Evolutionary conservation across 2,113 vertebrate species (phyloP), one percentile per base, ranked within the genome.

Genomic region (Macquaria ambigua): DNA sequence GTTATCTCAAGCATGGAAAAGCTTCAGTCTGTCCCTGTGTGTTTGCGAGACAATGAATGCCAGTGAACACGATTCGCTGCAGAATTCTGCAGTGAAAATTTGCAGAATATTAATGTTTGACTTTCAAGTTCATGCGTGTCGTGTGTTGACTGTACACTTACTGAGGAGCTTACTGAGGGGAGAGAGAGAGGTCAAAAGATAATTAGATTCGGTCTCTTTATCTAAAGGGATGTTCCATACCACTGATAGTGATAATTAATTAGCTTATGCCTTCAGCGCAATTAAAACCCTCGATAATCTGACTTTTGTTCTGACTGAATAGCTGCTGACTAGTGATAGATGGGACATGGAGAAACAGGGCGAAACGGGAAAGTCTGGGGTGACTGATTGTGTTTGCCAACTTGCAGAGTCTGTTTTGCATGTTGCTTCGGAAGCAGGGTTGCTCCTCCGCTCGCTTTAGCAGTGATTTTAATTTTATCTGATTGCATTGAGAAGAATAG

Each of bases 171-270:
- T 87, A 86, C 12, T 43, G 52, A 81, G 50, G 58, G 66, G 78
- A 84, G 46, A 71, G 66, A 87, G 83, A 87, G 88, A 84, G 87
- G 87, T 87, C 88, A 84, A 86, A 81, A 76, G 85, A 91, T 93
- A 84, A 93, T 92, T 84, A 83, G 77, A 93, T 91, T 79, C 4
- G 66, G 58, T 82, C 71, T 70, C 63, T 90, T 87, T 86, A 90
- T 93, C 89, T 88, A 78, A 87, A 76, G 68, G 81, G 79, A 85
- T 93, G 85, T 90, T 92, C 84, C 84, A 67, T 89, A 87, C 66
- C 66, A 79, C 87, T 81, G 84, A 90, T 92, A 87, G 81, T 59
- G 89, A 74, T 90, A 92, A 92, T 93, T 92, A 93, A 95, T 93
- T 90, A 88, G 90, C 89, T 90, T 77, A 85, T 83, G 82, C 84